Evolutionary conservation across 2,797 vertebrate species (phyloP).

Genomic region (Champsocephalus esox): DNA sequence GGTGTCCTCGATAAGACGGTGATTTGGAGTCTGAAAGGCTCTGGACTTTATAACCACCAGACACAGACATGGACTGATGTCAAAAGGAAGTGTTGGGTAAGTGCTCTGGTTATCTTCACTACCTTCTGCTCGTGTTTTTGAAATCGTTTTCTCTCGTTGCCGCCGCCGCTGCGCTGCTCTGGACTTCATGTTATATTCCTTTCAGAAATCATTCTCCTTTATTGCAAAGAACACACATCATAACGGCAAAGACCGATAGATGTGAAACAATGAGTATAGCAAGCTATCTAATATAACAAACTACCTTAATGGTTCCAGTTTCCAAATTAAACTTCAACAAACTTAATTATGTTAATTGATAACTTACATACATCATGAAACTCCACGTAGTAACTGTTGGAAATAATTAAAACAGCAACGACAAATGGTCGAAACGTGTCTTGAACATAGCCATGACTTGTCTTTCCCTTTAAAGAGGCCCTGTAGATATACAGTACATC

Average conservation of each 20-base stretch:
- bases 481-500: too few relatives aligned
- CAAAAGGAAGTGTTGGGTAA: conserved; percentile 2
- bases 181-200: too few relatives aligned
- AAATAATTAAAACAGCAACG: neutral
- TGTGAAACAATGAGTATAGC: neutral
- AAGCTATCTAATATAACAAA: neutral
- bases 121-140: conserved; percentile 9
- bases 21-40: conserved; percentile 10
- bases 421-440: neutral
- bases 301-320: neutral
- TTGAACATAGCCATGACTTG: too few relatives aligned
- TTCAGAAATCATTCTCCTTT: neutral
- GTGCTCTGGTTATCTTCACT: conserved; percentile 29
- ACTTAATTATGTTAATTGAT: neutral
- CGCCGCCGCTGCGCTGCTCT: neutral
- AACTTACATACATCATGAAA: neutral
- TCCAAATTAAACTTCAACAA: neutral
- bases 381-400: too few relatives aligned
- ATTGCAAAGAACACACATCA: too few relatives aligned
- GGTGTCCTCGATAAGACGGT: conserved; percentile 22
- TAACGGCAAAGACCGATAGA: neutral
- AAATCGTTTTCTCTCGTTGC: conserved; percentile 3
- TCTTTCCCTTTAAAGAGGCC: too few relatives aligned
- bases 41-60: neutral
- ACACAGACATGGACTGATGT: conserved; percentile 26